These are phyloP conservation scores for Caenorhabditis sp. DNA, from an alignment of 2,888 invertebrate species.

Conservation along the genomic window DNA sequence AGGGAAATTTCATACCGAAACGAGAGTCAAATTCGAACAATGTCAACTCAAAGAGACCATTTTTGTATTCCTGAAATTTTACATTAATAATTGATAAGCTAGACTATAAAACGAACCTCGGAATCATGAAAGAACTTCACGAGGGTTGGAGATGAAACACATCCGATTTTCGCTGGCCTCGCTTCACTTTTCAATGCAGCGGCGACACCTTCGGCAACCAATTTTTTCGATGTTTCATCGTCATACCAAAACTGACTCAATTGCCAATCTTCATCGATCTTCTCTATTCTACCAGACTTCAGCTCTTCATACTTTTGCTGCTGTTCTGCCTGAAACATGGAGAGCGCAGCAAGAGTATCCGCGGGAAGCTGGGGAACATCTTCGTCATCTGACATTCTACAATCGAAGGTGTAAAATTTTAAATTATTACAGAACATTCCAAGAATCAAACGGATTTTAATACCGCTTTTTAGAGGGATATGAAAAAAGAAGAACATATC, in stretches of 20 bases:
- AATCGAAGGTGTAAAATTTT: background rate
- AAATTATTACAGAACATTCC: too few relatives aligned
- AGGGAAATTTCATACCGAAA: constrained; percentile 87
- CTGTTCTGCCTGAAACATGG: constrained; percentile 51
- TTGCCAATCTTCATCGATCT: constrained; percentile 76
- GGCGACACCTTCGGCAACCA: constrained; percentile 63
- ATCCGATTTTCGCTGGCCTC: constrained; percentile 62
- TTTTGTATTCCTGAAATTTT: constrained; percentile 62
- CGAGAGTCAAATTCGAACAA: constrained; percentile 91
- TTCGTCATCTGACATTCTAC: constrained; percentile 64
- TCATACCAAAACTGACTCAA: constrained; percentile 94
- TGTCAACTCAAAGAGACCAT: constrained; percentile 47
- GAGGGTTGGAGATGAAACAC: constrained; percentile 74
- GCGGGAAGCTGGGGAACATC: constrained; percentile 67
- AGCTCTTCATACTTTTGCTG: constrained; percentile 35
- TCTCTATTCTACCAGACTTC: constrained; percentile 35
- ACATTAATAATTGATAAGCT: background rate
- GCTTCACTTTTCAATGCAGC: constrained; percentile 17
- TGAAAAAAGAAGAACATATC: background rate
- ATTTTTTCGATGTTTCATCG: constrained; percentile 87
- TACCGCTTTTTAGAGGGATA: background rate
- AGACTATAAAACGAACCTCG: constrained; percentile 35
- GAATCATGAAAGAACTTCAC: constrained; percentile 70
- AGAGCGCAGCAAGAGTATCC: constrained; percentile 70
- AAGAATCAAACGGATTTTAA: background rate